These are phyloP conservation scores for Brachirus orientalis DNA, from an alignment of 2,113 vertebrate genomes.

Conservation along the genomic window DNA sequence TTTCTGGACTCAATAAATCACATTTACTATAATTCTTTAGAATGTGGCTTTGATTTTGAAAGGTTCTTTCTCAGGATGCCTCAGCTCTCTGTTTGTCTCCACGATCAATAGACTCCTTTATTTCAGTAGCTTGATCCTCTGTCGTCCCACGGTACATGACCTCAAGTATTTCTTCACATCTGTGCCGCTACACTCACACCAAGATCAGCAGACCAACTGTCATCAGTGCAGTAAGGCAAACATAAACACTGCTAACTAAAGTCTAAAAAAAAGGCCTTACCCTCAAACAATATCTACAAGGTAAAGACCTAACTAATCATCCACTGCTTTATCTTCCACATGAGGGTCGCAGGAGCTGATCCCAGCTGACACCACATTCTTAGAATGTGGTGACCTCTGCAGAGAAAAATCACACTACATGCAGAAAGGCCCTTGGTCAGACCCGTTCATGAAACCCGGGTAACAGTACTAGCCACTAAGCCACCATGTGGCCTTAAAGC, in stretches of 20 bases:
- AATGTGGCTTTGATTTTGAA: constrained; percentile 12
- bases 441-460: too few species aligned
- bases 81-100: constrained; percentile 10
- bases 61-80: constrained; percentile 12
- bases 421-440: too few species aligned
- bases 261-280: too few species aligned
- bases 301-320: not conserved
- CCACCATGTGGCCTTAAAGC: too few species aligned
- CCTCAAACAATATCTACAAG: not conserved
- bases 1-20: constrained; percentile 5
- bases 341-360: too few species aligned
- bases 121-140: constrained; percentile 51
- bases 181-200: constrained; percentile 60
- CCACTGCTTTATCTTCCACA: too few species aligned
- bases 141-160: constrained; percentile 61
- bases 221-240: constrained; percentile 62
- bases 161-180: constrained; percentile 76
- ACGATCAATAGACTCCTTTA: constrained; percentile 73
- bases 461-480: too few species aligned
- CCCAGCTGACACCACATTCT: too few species aligned
- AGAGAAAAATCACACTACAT: too few species aligned
- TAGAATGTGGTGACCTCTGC: too few species aligned
- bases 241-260: constrained; percentile 52
- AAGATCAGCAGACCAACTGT: constrained; percentile 70
- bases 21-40: not conserved